Conservation (phyloP, 1,140 invertebrate genomes). For the Archivesica marissinica region DNA sequence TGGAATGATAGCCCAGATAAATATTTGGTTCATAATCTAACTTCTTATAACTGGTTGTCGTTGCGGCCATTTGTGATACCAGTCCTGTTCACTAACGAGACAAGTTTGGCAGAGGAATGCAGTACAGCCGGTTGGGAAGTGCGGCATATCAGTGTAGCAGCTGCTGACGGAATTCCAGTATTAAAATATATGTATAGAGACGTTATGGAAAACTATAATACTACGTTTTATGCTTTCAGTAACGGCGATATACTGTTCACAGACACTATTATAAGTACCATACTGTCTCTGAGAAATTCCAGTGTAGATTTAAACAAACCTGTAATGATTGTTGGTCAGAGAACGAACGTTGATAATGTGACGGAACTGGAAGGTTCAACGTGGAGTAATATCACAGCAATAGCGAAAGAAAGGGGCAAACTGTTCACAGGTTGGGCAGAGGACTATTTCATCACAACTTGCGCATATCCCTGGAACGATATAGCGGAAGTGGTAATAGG, state of each 20-base stretch:
- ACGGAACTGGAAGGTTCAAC: slow-evolving; percentile 59
- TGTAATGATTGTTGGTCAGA: slow-evolving; percentile 62
- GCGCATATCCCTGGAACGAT: slow-evolving; percentile 69
- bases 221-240: slow-evolving; percentile 66
- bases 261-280: slow-evolving; percentile 60
- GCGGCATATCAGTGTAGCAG: slow-evolving; percentile 48
- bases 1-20: slow-evolving; percentile 61
- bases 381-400: slow-evolving; percentile 49
- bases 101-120: slow-evolving; percentile 34
- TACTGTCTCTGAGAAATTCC: slow-evolving; percentile 37
- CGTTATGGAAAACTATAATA: slow-evolving; percentile 61
- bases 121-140: slow-evolving; percentile 44
- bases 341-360: slow-evolving; percentile 70
- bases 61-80: slow-evolving; percentile 64
- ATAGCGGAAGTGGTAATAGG: slow-evolving; percentile 75
- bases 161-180: slow-evolving; percentile 66
- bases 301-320: slow-evolving; percentile 45
- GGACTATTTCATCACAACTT: slow-evolving; percentile 73
- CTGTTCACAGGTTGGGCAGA: slow-evolving; percentile 68
- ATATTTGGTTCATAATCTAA: slow-evolving; percentile 66
- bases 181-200: slow-evolving; percentile 70
- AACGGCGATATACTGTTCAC: slow-evolving; percentile 73
- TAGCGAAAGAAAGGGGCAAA: slow-evolving; percentile 61
- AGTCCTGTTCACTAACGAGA: slow-evolving; percentile 66
- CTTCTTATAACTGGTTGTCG: slow-evolving; percentile 65